Percentiles rank a stretch among this genome's conserved stretches.
phyloP scores from a whole-genome alignment of 2,888 invertebrate species.

The Eurytoma adleriae region DNA sequence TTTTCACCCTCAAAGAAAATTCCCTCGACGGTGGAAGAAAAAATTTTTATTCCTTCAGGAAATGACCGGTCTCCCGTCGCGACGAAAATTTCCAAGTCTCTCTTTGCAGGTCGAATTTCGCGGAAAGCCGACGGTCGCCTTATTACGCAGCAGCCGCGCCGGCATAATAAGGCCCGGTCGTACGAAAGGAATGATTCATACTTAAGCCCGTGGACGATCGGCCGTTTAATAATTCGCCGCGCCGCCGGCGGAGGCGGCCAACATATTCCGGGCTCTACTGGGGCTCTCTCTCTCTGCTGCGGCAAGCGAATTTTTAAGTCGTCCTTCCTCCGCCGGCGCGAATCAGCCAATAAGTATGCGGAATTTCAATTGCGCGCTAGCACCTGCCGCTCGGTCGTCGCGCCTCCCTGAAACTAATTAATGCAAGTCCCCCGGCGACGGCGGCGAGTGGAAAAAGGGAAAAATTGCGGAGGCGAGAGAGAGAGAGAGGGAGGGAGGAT shows the following conservation, averaged over 20 bases:
- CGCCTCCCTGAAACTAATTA: slow-evolving; percentile 26
- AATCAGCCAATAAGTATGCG: slow-evolving; percentile 53
- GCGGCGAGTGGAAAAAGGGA: not conserved
- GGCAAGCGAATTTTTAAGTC: slow-evolving; percentile 42
- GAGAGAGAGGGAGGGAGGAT: not conserved
- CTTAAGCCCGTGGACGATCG: too few relatives aligned
- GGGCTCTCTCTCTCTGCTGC: not conserved
- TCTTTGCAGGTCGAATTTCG: not conserved
- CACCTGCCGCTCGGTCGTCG: slow-evolving; percentile 8
- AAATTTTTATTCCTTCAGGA: too few relatives aligned
- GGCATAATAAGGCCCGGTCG: too few relatives aligned
- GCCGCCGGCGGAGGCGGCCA: not conserved
- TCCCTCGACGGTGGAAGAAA: too few relatives aligned
- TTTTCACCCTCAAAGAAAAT: too few relatives aligned
- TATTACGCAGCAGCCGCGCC: too few relatives aligned
- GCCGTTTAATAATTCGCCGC: slow-evolving; percentile 20
- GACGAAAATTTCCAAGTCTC: not conserved
- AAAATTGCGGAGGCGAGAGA: not conserved
- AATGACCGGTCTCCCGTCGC: too few relatives aligned
- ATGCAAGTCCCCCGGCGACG: slow-evolving; percentile 24
- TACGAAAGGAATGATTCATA: too few relatives aligned
- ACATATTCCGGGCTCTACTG: not conserved
- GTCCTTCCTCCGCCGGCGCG: not conserved
- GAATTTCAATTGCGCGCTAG: slow-evolving; percentile 42
- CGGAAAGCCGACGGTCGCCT: too few relatives aligned